These are phyloP conservation scores for Tachysurus fulvidraco DNA, from an alignment of 2,113 vertebrate species.

Conservation along the genomic window DNA sequence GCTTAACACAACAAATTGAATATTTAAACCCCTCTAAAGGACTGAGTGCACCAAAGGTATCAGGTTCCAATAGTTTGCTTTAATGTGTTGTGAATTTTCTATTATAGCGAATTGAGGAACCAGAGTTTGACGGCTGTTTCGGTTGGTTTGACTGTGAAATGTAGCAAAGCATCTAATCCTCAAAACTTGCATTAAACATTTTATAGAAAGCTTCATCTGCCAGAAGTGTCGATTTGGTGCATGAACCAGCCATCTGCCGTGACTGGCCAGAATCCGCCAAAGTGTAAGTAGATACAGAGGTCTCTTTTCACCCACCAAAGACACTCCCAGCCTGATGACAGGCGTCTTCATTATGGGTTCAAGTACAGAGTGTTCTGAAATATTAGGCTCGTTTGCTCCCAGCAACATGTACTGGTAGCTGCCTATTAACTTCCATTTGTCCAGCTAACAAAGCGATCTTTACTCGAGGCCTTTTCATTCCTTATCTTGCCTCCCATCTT, in stretches of 20 bases:
- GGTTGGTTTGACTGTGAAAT: neutral
- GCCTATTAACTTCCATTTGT: neutral
- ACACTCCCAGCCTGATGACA: conserved; percentile 31
- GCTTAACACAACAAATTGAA: conserved; percentile 47
- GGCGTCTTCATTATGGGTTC: conserved; percentile 21
- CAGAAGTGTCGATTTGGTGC: conserved; percentile 10
- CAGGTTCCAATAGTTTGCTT: neutral
- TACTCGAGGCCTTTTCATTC: neutral
- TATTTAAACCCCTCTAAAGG: conserved; percentile 29
- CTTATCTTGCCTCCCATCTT: neutral
- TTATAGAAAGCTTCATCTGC: conserved; percentile 33
- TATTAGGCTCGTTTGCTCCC: neutral
- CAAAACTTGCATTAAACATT: neutral
- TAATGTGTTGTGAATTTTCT: neutral
- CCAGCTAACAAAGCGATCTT: neutral
- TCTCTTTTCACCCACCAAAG: conserved; percentile 25
- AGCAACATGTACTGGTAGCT: neutral
- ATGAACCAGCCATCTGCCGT: conserved; percentile 37
- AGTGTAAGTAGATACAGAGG: conserved; percentile 50
- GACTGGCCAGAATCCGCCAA: conserved; percentile 31
- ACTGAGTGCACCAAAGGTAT: conserved; percentile 39
- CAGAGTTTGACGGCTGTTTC: neutral
- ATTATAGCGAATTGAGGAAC: neutral
- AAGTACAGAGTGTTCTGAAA: conserved; percentile 19
- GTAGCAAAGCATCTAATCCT: neutral